Conservation (phyloP, 2,888 invertebrate species). For the Megalurothrips usitatus region DNA sequence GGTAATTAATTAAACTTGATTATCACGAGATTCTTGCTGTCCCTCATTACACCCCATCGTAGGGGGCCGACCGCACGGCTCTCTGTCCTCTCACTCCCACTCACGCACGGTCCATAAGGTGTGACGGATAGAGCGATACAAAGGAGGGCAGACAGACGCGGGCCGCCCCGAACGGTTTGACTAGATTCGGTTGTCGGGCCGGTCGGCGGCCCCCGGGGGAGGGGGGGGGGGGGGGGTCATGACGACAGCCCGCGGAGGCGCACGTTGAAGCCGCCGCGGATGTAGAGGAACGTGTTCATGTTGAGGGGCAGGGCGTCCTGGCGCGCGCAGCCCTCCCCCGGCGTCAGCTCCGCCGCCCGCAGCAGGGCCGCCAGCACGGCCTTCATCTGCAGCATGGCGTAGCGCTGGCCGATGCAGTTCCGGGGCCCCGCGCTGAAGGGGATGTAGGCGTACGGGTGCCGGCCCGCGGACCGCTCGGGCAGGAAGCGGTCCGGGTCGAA, state of each 20-base stretch:
- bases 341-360: neutral
- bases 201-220: neutral
- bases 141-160: too few relatives aligned
- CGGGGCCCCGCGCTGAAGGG: slow-evolving; percentile 2
- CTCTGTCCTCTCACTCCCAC: too few relatives aligned
- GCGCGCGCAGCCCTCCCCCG: neutral
- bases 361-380: slow-evolving; percentile 21
- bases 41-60: too few relatives aligned
- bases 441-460: slow-evolving; percentile 9
- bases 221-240: too few relatives aligned
- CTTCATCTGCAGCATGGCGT: slow-evolving; percentile 21
- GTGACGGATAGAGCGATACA: too few relatives aligned
- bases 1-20: too few relatives aligned
- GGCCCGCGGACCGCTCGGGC: neutral
- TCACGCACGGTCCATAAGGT: too few relatives aligned
- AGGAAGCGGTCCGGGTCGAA: slow-evolving; percentile 21
- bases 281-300: slow-evolving; percentile 16
- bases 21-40: too few relatives aligned
- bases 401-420: slow-evolving; percentile 19
- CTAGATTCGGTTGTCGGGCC: neutral
- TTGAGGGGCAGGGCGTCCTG: neutral
- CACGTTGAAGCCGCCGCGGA: neutral
- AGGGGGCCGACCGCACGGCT: too few relatives aligned
- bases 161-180: too few relatives aligned
- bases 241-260: neutral